Evolutionary conservation across 1,140 invertebrate species (phyloP).

Genomic region (Drosophila sucinea): DNA sequence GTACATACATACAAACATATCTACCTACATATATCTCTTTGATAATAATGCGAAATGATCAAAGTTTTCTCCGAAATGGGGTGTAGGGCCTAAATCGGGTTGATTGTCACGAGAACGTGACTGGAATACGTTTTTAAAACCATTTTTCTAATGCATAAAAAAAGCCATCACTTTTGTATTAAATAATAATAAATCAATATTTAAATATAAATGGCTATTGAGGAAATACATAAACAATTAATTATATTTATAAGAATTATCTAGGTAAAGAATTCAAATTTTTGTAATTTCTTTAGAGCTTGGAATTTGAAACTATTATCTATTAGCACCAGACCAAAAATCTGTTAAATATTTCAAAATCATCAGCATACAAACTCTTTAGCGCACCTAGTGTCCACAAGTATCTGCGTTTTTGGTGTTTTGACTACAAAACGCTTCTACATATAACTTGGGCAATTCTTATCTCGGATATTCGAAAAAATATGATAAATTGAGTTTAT

Average conservation of each 20-base stretch:
- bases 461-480: too few species aligned
- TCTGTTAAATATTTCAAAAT: too few species aligned
- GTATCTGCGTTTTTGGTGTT: too few species aligned
- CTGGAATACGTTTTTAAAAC: background rate
- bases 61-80: slow-evolving; percentile 21
- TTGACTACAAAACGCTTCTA: too few species aligned
- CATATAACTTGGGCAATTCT: too few species aligned
- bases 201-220: slow-evolving; percentile 14
- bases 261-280: background rate
- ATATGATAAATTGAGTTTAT: too few species aligned
- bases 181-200: slow-evolving; percentile 32
- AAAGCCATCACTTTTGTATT: slow-evolving; percentile 22
- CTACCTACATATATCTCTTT: slow-evolving; percentile 8
- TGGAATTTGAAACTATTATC: background rate
- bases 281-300: background rate
- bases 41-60: slow-evolving; percentile 40
- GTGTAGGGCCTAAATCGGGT: slow-evolving; percentile 14
- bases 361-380: too few species aligned
- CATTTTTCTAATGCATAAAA: slow-evolving; percentile 13
- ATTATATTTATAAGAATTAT: slow-evolving; percentile 1
- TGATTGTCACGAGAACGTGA: slow-evolving; percentile 29
- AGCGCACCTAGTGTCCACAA: too few species aligned
- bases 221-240: slow-evolving; percentile 12
- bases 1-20: background rate
- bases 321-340: too few species aligned